These are phyloP conservation scores for Osmerus eperlanus DNA, from an alignment of 2,113 vertebrate species.

Conservation along the genomic window DNA sequence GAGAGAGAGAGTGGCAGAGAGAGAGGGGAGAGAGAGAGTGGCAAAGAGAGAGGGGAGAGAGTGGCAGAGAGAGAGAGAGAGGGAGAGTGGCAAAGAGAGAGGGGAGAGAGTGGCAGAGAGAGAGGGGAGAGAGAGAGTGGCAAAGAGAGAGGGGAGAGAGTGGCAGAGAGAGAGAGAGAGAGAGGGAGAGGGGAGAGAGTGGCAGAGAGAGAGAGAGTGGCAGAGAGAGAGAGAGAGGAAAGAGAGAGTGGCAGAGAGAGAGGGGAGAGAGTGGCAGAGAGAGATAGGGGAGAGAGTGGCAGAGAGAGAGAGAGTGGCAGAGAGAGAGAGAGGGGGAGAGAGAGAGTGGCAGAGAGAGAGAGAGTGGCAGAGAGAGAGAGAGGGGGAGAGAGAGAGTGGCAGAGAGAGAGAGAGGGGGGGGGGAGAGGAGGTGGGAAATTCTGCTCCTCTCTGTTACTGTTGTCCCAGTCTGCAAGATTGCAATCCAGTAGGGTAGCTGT, in stretches of 20 bases:
- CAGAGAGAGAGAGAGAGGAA: too few species aligned
- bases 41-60: too few species aligned
- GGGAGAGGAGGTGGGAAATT: constrained; percentile 40
- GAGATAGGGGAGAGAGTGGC: too few species aligned
- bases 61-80: too few species aligned
- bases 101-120: too few species aligned
- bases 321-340: background rate
- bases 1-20: constrained; percentile 14
- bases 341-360: background rate
- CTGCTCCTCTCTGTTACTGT: constrained; percentile 29
- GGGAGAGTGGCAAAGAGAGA: too few species aligned
- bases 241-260: too few species aligned
- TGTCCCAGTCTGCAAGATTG: background rate
- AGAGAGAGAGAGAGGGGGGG: constrained; percentile 40
- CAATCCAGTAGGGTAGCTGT: background rate
- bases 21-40: constrained; percentile 29
- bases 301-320: background rate
- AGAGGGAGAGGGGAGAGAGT: too few species aligned
- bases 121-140: background rate
- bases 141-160: too few species aligned
- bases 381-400: background rate
- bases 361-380: background rate
- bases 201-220: too few species aligned
- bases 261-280: too few species aligned
- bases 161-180: too few species aligned